Percentiles rank a stretch among this genome's conserved stretches.
These are phyloP conservation scores for Venturia canescens DNA, from an alignment of 1,140 invertebrate species.

Conservation along the genomic window DNA sequence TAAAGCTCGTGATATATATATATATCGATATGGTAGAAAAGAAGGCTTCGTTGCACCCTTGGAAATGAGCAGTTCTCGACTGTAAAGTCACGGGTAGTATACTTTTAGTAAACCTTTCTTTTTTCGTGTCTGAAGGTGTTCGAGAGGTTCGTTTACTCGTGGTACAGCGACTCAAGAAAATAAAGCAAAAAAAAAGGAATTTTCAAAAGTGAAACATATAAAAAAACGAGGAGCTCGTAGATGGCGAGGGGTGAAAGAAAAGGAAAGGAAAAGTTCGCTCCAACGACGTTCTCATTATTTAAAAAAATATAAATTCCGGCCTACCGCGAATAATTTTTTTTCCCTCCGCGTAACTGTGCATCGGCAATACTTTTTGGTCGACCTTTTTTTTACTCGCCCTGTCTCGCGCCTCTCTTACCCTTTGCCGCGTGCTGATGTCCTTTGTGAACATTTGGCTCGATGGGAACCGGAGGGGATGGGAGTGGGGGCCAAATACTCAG, in stretches of 20 bases:
- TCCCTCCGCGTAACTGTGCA: slow-evolving; percentile 1
- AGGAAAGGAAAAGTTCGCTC: not conserved
- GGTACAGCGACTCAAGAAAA: not conserved
- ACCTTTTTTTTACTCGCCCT: slow-evolving; percentile 1
- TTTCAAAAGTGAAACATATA: not conserved
- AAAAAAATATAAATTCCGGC: slow-evolving; percentile 5
- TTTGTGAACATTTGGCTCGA: slow-evolving; percentile 23
- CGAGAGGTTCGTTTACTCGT: slow-evolving; percentile 42
- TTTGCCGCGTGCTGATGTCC: slow-evolving; percentile 10
- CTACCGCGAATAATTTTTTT: slow-evolving; percentile 7
- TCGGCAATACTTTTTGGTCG: slow-evolving; percentile 24
- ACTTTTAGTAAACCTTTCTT: slow-evolving; percentile 45
- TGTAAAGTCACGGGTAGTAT: not conserved
- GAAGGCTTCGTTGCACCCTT: slow-evolving; percentile 24
- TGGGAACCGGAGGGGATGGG: not conserved
- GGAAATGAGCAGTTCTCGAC: slow-evolving; percentile 32
- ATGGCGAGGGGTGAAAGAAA: not conserved
- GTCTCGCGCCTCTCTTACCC: slow-evolving; percentile 6
- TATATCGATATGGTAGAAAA: slow-evolving; percentile 13
- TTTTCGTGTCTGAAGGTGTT: slow-evolving; percentile 59
- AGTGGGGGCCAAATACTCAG: slow-evolving; percentile 15
- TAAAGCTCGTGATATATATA: slow-evolving; percentile 2
- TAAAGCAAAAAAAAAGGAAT: not conserved
- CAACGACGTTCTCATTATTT: not conserved
- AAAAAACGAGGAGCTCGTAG: not conserved